Evolutionary conservation across 2,797 vertebrate species (phyloP).

Genomic region (Nasua narica): DNA sequence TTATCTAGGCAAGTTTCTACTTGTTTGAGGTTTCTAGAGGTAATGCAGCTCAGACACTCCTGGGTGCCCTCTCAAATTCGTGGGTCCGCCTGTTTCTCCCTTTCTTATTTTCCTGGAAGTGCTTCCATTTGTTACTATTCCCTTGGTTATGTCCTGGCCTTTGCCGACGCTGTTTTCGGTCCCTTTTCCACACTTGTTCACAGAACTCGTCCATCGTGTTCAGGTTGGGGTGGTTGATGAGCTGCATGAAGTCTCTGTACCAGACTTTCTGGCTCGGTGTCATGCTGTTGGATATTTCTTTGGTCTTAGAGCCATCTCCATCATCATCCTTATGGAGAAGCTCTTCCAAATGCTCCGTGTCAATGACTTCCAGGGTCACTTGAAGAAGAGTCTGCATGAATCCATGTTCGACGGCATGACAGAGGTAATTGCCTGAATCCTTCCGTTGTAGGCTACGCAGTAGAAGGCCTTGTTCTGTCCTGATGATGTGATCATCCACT

Average conservation of each 20-base stretch:
- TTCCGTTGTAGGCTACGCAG: constrained; percentile 90
- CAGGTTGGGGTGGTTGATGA: constrained; percentile 96
- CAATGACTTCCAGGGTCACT: constrained; percentile 95
- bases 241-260: constrained; percentile 98
- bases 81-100: constrained; percentile 99
- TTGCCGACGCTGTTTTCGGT: constrained; percentile 93
- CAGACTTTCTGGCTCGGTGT: constrained; percentile 93
- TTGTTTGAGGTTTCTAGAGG: constrained; percentile 87
- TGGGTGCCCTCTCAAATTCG: constrained; percentile 96
- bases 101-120: constrained; percentile 97
- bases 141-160: constrained; percentile 88
- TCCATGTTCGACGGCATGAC: constrained; percentile 96
- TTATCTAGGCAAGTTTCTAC: constrained; percentile 88
- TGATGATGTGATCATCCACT: constrained; percentile 90
- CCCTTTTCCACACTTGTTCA: constrained; percentile 98
- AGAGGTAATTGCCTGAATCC: constrained; percentile 94
- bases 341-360: constrained; percentile 92
- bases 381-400: constrained; percentile 96
- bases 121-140: constrained; percentile 95
- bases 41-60: constrained; percentile 93
- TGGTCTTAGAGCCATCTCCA: constrained; percentile 81
- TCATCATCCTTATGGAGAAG: constrained; percentile 92
- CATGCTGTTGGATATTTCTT: constrained; percentile 86
- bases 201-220: constrained; percentile 99
- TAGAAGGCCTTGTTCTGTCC: constrained; percentile 94